Base-by-base conservation (phyloP, 2,797 vertebrate genomes). In the Remorina albescens region DNA sequence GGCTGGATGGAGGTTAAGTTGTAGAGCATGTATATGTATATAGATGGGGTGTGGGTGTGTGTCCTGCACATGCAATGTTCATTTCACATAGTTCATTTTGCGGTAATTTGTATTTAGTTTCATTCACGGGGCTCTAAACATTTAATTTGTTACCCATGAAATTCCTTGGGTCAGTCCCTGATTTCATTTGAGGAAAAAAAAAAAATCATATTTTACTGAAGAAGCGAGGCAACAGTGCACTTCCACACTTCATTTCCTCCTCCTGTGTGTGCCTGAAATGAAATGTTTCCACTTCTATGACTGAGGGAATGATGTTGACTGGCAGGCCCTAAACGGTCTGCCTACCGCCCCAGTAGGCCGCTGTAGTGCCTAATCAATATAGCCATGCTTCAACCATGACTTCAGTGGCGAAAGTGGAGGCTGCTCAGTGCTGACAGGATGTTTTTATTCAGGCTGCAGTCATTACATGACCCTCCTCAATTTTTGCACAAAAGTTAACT, bases 331-430 rank as follows among this genome's bases (percentile, higher is more conserved):
- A 61, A 2, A 69, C 79, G 78, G 64, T 59, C n/a, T n/a, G 32
- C 66, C 66, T 7, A 19, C 57, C 37, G 72, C 50, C 53, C 70
- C 70, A 58, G 74, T 74, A 56, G 79, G 74, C 73, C 67, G 68
- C 56, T 77, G 73, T 78, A 71, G 23, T 41, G 37, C 57, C 50
- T 81, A 79, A 89, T 86, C 74, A 78, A 85, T 86, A 82, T 6
- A 56, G 69, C 63, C 60, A 60, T 49, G 72, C 66, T 60, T 81
- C 58, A 82, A 56, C 76, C 72, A 46, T 71, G 86, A 83, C 66
- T 72, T 58, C 41, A 58, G 51, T n/a, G 58, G 36, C 5, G 2
- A 41, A 32, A 57, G 54, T 61, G 44, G 53, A 76, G 61, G 39
- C 46, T 58, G 25, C 56, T 71, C 68, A 19, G 32, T 1, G 6